Base-by-base conservation (phyloP, 2,113 vertebrate genomes). In the Clupea harengus region DNA sequence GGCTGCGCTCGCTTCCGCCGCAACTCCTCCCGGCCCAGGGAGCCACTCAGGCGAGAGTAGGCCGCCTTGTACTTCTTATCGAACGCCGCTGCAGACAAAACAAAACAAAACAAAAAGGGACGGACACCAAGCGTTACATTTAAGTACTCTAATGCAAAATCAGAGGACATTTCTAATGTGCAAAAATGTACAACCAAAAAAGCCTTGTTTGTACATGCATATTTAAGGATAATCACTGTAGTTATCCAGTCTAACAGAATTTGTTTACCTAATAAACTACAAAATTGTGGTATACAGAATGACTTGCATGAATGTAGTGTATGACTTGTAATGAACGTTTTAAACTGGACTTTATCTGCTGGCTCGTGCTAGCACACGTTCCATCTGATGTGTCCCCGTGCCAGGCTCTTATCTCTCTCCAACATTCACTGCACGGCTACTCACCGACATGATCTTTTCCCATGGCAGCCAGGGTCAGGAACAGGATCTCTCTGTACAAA, bases 11-110 rank as follows among this genome's bases (percentile, higher is more conserved):
- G 92, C 81, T 93, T 95, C 88, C 88, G 94, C 0, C 91, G 92
- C 83, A 99, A 93, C 82, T 96, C 95, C 11, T 98, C 97, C 0
- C 93, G 95, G 32, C 97, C 93, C 93, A 97, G 83, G 64, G 94
- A 94, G 81, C 92, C 52, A n/a, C 92, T 92, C 88, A 99, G 95
- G 4, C 96, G 96, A 20, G 90, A 86, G 85, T 94, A 97, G 2
- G 97, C 97, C 0, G 93, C 89, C 88, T 96, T 97, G 93, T 97
- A 98, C 90, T 96, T 96, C 93, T 98, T 97, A 92, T 98, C 97
- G 0, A 98, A 98, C 13, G 95, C 94, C 11, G 91, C 97, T 98
- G 92, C 6, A 0, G 47, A 54, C 28, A 82, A 60, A 10, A 82
- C 1, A 78, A 13, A 46, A 32, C 39, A 75, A 13, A 50, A 28